Conservation (phyloP, 2,113 vertebrate species). For the Ciconia boyciana region DNA sequence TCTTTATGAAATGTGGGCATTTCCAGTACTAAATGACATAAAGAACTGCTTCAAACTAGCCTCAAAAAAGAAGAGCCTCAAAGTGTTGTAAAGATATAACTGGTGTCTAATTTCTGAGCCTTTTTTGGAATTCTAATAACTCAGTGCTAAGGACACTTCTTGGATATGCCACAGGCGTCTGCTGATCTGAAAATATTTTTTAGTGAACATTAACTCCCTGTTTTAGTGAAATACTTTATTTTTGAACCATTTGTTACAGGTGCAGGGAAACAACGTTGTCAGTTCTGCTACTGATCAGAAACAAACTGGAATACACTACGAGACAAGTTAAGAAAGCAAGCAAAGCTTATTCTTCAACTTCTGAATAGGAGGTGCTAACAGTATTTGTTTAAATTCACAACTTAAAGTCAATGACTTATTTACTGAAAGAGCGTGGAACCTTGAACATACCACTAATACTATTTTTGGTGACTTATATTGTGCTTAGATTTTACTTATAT, state of each 20-base stretch:
- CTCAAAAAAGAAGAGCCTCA: background rate
- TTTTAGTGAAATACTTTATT: background rate
- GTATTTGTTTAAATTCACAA: background rate
- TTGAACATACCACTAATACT: background rate
- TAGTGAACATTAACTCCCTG: background rate
- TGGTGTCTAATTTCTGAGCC: background rate
- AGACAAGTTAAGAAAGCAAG: background rate
- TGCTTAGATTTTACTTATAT: background rate
- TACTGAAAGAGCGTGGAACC: background rate
- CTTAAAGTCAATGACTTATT: background rate
- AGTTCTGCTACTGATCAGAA: background rate
- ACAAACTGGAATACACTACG: background rate
- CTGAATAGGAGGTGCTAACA: background rate
- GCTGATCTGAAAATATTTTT: background rate
- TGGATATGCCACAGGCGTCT: background rate
- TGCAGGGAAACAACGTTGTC: background rate
- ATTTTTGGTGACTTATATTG: background rate
- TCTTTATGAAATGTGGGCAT: background rate
- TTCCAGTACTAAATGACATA: background rate
- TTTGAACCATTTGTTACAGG: background rate
- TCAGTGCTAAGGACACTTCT: background rate
- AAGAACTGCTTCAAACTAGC: background rate
- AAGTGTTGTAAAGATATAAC: background rate
- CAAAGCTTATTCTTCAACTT: background rate
- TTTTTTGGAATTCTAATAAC: background rate